Percentiles rank a stretch among this genome's conserved stretches.
These are phyloP conservation scores for Athetis lepigone DNA, from an alignment of 2,888 invertebrate species.

Conservation along the genomic window DNA sequence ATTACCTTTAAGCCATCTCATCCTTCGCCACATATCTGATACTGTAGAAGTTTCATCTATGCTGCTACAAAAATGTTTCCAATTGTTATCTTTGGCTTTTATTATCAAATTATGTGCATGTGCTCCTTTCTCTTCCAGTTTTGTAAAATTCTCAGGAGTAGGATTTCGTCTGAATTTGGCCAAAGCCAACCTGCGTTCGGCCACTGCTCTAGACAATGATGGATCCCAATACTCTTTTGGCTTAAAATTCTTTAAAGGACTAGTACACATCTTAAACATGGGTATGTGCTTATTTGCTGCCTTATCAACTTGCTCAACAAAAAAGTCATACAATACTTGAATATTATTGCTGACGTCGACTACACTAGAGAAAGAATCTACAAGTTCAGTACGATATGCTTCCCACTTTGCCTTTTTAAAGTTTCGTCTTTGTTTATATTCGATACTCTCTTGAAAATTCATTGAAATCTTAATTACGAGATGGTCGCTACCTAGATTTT, in stretches of 20 bases:
- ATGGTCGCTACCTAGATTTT: slow-evolving; percentile 1
- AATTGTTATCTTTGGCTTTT: no score
- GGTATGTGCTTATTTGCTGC: no score
- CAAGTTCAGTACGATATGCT: no score
- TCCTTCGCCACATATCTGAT: slow-evolving; percentile 11
- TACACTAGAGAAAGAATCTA: no score
- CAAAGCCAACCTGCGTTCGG: no score
- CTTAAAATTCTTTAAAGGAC: background rate
- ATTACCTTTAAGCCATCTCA: slow-evolving; percentile 9
- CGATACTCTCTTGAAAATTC: background rate
- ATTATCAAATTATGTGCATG: background rate
- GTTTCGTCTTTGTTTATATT: slow-evolving; percentile 1
- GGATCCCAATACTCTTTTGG: slow-evolving; percentile 5
- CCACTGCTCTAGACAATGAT: slow-evolving; percentile 2
- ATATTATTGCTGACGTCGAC: no score
- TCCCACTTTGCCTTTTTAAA: slow-evolving; percentile 2
- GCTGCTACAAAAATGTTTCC: slow-evolving; percentile 4
- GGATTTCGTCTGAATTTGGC: no score
- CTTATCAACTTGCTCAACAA: no score
- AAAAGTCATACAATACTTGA: no score
- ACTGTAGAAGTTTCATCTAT: slow-evolving; percentile 18
- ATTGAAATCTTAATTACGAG: background rate
- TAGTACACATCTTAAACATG: background rate
- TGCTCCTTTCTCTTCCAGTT: slow-evolving; percentile 1
- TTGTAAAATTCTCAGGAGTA: no score